Evolutionary conservation across 1,140 invertebrate species (phyloP).

Genomic region (Hylyphantes graminicola): DNA sequence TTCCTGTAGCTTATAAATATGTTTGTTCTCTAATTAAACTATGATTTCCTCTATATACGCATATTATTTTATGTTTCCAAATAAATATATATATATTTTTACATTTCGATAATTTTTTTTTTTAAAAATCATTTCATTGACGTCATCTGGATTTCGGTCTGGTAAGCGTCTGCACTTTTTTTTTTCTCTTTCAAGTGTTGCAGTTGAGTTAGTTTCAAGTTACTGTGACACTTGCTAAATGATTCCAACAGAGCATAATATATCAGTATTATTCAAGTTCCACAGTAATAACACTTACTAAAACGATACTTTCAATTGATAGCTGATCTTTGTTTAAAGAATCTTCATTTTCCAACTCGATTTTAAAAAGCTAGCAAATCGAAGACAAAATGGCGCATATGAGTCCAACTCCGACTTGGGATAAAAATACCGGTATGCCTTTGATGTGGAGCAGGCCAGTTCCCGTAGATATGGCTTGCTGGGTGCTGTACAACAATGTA

Average conservation of each 20-base stretch:
- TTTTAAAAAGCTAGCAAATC: slow-evolving; percentile 5
- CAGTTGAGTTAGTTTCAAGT: slow-evolving; percentile 46
- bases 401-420: slow-evolving; percentile 59
- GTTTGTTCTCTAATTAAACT: no score
- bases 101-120: background rate
- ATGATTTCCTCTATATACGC: no score
- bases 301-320: slow-evolving; percentile 11
- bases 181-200: slow-evolving; percentile 23
- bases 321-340: slow-evolving; percentile 22
- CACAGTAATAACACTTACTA: slow-evolving; percentile 11
- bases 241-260: slow-evolving; percentile 59
- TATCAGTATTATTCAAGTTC: slow-evolving; percentile 56
- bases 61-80: no score
- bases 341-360: slow-evolving; percentile 5
- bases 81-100: no score
- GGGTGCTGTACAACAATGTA: slow-evolving; percentile 59
- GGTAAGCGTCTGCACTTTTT: background rate
- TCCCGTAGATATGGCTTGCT: slow-evolving; percentile 59
- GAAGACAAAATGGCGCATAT: slow-evolving; percentile 61
- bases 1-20: no score
- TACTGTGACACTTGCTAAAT: slow-evolving; percentile 59
- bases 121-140: slow-evolving; percentile 8
- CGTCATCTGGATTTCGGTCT: slow-evolving; percentile 23
- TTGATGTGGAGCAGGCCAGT: slow-evolving; percentile 55
- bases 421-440: slow-evolving; percentile 58